Base-by-base conservation (phyloP, 2,113 vertebrate genomes). In the Carollia perspicillata region DNA sequence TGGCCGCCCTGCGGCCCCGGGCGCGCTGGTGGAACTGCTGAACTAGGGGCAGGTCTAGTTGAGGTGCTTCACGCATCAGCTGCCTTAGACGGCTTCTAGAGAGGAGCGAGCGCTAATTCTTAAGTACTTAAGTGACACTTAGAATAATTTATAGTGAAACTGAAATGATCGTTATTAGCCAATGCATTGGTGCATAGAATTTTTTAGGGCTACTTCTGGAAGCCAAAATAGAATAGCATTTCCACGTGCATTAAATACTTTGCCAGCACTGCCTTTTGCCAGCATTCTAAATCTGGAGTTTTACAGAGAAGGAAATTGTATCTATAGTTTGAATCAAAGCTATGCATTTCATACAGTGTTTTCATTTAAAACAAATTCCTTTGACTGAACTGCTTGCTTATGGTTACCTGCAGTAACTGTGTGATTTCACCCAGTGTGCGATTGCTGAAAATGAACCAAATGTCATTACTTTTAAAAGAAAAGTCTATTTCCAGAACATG, bases 131-230 rank as follows among this genome's bases (percentile, higher is more conserved):
- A 80, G 97, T 98, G 97, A 97, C 96, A 95, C 89, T 88, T 97
- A 96, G 96, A 83, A 81, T 98, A 97, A 97, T 97, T 98, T 97
- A 98, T 97, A 98, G 95, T 49, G 87, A 94, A 97, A 97, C 77
- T 71, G 94, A 95, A 84, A 80, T 90, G 22, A 97, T 95, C 97
- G 89, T 94, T 96, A 68, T 94, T 97, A 98, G 97, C 94, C 96
- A 95, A 93, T 97, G 97, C 97, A 22, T 88, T 92, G 96, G 87
- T 95, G 93, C 94, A 75, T 96, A 97, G 95, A 84, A 84, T 79
- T 77, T 68, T 71, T 51, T 96, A 97, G 97, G 92, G 96, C 97
- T 96, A 69, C 90, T 97, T 96, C 89, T 95, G 90, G 93, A 74
- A 96, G 95, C 97, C 96, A 78, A 72, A 71, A 17, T 93, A 97